Percentiles rank a stretch among this genome's conserved stretches.
phyloP scores from a whole-genome alignment of 2,888 invertebrate genomes.

The Amiota communis region DNA sequence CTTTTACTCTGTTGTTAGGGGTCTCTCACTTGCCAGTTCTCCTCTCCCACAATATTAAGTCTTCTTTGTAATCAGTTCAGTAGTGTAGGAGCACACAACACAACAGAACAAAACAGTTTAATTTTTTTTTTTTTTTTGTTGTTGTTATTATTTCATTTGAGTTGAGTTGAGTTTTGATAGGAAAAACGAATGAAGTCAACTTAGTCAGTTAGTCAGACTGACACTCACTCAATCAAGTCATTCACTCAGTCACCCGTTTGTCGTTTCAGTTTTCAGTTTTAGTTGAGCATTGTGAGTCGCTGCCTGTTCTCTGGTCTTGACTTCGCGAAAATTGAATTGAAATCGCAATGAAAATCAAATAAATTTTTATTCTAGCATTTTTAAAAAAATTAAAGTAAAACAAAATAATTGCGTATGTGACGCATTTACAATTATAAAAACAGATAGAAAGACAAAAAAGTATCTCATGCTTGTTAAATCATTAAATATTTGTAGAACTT shows the following conservation, averaged over 20 bases:
- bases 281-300: constrained; percentile 8
- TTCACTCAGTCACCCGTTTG: too few species aligned
- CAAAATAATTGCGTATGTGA: too few species aligned
- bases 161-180: not conserved
- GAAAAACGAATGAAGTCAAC: too few species aligned
- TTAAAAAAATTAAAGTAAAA: too few species aligned
- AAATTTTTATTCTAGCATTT: not conserved
- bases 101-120: constrained; percentile 23
- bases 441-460: not conserved
- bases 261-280: constrained; percentile 13
- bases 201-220: too few species aligned
- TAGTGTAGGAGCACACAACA: constrained; percentile 1
- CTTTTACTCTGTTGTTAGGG: not conserved
- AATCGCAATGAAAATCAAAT: constrained; percentile 1
- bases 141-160: constrained; percentile 23
- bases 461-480: not conserved
- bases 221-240: too few species aligned
- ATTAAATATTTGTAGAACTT: not conserved
- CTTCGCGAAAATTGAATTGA: constrained; percentile 3
- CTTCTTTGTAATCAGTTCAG: constrained; percentile 7
- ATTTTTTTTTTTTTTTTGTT: constrained; percentile 3
- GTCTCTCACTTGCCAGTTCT: not conserved
- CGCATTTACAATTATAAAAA: too few species aligned
- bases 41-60: not conserved
- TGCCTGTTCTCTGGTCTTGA: not conserved